Base-by-base conservation (phyloP, 2,113 vertebrate genomes). In the Podarcis cretensis region DNA sequence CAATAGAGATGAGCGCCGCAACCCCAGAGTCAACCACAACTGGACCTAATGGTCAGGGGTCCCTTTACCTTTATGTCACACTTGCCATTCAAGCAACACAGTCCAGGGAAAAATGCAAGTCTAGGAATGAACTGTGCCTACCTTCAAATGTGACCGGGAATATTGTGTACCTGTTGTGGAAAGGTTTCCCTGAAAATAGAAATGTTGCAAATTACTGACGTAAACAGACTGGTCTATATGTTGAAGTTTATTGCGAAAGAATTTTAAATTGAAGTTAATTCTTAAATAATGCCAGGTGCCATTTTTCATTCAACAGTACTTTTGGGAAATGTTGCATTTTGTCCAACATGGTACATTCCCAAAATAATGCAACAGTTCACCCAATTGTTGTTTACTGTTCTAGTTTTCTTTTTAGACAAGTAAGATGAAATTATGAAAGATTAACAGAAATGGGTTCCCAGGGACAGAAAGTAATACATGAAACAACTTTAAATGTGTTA, bases 321-420 rank as follows among this genome's bases (percentile, higher is more conserved):
- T 85, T 82, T 93, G 91, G 91, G 89, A 92, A 87, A 89, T 9
- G 57, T 89, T 90, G 87, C n/a, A 25, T 81, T 89, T 71, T 94
- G 54, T 92, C 92, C 75, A 90, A 89, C 80, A 4, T 80, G 91
- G 92, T 94, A 92, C 91, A 90, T 83, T 87, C 59, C 86, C 80
- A 81, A 0, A 95, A 91, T 91, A 91, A 85, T 86, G 89, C 91
- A 87, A 69, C 90, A 91, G 91, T 95, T 93, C 86, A 92, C 92
- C 93, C 94, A 93, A 18, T 76, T 84, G 89, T 69, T 40, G 90
- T 93, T 89, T 85, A n/a, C 4, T 90, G 69, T 84, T 91, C 32
- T 90, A 90, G 10, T 54, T 40, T 5, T 68, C 86, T 35, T 77
- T 75, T 75, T 35, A 3, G 81, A 75, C 78, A 48, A 87, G 73